These are phyloP conservation scores for Pollenia amentaria DNA, from an alignment of 2,888 invertebrate genomes.

Conservation along the genomic window DNA sequence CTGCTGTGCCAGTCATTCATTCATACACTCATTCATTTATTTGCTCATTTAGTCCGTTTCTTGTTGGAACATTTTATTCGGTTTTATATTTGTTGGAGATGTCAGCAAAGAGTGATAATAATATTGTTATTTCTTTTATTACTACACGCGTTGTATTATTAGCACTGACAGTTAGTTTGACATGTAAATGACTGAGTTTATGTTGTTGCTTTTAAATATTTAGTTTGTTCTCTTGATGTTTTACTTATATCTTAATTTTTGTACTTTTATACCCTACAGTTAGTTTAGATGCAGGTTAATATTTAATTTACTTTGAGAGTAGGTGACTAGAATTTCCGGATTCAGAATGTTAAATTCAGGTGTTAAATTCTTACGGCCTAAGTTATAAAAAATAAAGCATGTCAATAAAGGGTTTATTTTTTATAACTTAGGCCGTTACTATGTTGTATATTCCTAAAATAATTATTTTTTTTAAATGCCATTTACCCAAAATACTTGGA, in stretches of 20 bases:
- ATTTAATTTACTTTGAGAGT: too few species aligned
- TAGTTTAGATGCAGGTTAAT: not conserved
- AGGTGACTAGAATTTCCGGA: not conserved
- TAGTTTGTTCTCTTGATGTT: slow-evolving; percentile 46
- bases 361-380: too few species aligned
- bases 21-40: slow-evolving; percentile 42
- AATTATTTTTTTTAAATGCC: too few species aligned
- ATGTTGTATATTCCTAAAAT: too few species aligned
- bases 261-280: slow-evolving; percentile 19
- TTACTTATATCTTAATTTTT: slow-evolving; percentile 42
- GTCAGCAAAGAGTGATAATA: slow-evolving; percentile 76
- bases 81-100: slow-evolving; percentile 57
- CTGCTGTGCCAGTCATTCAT: slow-evolving; percentile 41
- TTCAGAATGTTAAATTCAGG: too few species aligned
- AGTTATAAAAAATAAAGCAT: too few species aligned
- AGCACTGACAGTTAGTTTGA: slow-evolving; percentile 77
- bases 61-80: slow-evolving; percentile 26
- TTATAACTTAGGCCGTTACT: too few species aligned
- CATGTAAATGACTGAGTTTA: slow-evolving; percentile 77
- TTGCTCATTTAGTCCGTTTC: slow-evolving; percentile 27
- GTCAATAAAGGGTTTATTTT: too few species aligned
- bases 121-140: slow-evolving; percentile 77
- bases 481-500: too few species aligned
- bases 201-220: slow-evolving; percentile 61
- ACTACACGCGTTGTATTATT: slow-evolving; percentile 75